These are phyloP conservation scores for Nesidiocoris tenuis DNA, from an alignment of 2,888 invertebrate species.

Conservation along the genomic window DNA sequence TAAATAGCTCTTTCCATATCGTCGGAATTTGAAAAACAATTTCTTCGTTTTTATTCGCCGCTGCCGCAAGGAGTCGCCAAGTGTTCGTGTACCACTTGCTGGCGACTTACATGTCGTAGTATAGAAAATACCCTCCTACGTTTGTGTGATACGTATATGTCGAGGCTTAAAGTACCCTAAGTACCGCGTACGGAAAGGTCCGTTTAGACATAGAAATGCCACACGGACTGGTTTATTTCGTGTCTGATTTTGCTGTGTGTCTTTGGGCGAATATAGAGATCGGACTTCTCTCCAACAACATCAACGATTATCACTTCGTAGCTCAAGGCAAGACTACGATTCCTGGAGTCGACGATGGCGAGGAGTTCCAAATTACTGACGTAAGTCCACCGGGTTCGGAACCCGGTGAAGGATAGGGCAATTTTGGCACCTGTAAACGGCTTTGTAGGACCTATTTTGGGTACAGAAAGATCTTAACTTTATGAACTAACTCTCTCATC, in stretches of 20 bases:
- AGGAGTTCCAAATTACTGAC: constrained; percentile 79
- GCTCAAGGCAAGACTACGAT: constrained; percentile 92
- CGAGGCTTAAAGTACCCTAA: no score
- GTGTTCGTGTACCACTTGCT: constrained; percentile 25
- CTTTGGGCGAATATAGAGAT: constrained; percentile 48
- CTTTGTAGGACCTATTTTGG: background rate
- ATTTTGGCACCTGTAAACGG: background rate
- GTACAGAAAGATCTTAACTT: background rate
- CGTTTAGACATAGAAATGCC: constrained; percentile 23
- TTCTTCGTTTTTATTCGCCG: constrained; percentile 12
- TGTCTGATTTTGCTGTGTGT: constrained; percentile 28
- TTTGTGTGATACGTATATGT: background rate
- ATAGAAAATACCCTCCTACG: constrained; percentile 1
- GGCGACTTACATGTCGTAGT: constrained; percentile 24
- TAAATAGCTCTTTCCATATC: no score
- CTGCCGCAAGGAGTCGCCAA: constrained; percentile 14
- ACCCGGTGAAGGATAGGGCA: background rate
- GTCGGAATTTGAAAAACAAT: no score
- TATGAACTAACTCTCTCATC: no score
- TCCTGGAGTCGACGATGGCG: constrained; percentile 86
- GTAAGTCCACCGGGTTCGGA: constrained; percentile 60
- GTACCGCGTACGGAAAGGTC: no score
- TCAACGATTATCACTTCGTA: constrained; percentile 72
- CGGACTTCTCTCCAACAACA: constrained; percentile 70
- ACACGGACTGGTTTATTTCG: constrained; percentile 19